Evolutionary conservation across 1,140 invertebrate species (phyloP).

Genomic region (Sminthurides bifidus): DNA sequence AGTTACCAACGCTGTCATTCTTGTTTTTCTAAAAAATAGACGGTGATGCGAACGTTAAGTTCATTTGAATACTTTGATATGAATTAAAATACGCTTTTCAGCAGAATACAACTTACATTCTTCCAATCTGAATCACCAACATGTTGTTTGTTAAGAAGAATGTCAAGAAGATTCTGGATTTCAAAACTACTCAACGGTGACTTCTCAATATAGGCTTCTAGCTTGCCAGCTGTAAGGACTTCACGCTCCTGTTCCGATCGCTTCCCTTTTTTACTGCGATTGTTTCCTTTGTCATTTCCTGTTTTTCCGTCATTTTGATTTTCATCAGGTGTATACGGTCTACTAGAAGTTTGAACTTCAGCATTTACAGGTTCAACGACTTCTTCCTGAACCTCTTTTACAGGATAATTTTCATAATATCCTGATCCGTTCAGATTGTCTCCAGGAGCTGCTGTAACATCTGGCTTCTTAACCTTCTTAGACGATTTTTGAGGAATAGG

Average conservation of each 20-base stretch:
- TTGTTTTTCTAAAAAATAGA: slow-evolving; percentile 48
- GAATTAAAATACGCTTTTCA: no score
- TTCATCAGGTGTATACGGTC: no score
- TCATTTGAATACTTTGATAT: no score
- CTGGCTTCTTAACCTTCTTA: not conserved
- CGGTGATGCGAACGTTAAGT: no score
- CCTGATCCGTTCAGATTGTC: slow-evolving; percentile 7
- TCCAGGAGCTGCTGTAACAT: not conserved
- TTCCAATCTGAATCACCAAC: slow-evolving; percentile 73
- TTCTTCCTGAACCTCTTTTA: slow-evolving; percentile 6
- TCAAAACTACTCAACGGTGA: slow-evolving; percentile 58
- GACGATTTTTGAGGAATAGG: slow-evolving; percentile 11
- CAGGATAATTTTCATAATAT: slow-evolving; percentile 13
- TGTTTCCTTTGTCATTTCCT: slow-evolving; percentile 1
- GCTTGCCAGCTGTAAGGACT: slow-evolving; percentile 12
- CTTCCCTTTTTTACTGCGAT: slow-evolving; percentile 6
- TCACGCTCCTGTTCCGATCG: slow-evolving; percentile 5
- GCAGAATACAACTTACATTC: slow-evolving; percentile 38
- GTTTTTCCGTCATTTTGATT: no score
- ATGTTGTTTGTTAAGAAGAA: slow-evolving; percentile 71
- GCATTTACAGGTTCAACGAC: not conserved
- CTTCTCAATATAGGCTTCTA: slow-evolving; percentile 17
- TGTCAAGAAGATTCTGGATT: slow-evolving; percentile 75
- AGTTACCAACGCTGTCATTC: slow-evolving; percentile 66
- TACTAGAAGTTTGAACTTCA: no score